Percentiles rank a stretch among this genome's conserved stretches.
Conservation (phyloP, 2,113 vertebrate genomes). For the Peromyscus polionotus region DNA sequence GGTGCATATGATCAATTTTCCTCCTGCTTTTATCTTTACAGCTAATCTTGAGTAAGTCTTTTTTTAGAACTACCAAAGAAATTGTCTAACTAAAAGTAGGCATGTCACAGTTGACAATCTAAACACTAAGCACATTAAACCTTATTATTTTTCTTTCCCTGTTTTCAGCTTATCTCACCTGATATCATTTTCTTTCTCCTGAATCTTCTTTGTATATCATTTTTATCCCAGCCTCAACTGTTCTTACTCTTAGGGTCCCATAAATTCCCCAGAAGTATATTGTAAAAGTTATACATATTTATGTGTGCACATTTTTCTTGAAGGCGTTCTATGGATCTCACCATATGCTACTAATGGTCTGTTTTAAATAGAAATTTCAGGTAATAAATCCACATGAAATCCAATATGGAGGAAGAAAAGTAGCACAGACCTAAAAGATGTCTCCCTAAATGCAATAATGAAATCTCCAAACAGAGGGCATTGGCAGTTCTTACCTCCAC, state of each 20-base stretch:
- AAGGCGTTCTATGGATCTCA: background rate
- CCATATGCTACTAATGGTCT: background rate
- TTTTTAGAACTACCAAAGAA: background rate
- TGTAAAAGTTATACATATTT: constrained; percentile 5
- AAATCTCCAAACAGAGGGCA: background rate
- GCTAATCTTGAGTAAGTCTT: background rate
- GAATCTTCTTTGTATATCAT: background rate
- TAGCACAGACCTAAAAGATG: background rate
- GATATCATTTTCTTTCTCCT: background rate
- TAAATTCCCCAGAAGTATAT: constrained; percentile 25
- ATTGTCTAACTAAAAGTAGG: background rate
- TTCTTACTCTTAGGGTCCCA: constrained; percentile 10
- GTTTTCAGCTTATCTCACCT: background rate
- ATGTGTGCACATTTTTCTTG: background rate
- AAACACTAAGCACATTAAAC: background rate
- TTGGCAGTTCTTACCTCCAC: background rate
- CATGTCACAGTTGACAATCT: background rate
- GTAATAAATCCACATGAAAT: background rate
- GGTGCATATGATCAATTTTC: background rate
- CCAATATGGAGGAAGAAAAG: background rate
- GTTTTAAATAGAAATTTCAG: constrained; percentile 14
- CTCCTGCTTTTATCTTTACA: background rate
- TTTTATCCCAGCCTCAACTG: background rate
- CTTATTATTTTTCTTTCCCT: background rate
- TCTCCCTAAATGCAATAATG: background rate